A percentile compares a stretch with the other conserved stretches of the same genome.
Evolutionary conservation across 2,797 vertebrate genomes (phyloP).

Genomic region (Balearica regulorum): DNA sequence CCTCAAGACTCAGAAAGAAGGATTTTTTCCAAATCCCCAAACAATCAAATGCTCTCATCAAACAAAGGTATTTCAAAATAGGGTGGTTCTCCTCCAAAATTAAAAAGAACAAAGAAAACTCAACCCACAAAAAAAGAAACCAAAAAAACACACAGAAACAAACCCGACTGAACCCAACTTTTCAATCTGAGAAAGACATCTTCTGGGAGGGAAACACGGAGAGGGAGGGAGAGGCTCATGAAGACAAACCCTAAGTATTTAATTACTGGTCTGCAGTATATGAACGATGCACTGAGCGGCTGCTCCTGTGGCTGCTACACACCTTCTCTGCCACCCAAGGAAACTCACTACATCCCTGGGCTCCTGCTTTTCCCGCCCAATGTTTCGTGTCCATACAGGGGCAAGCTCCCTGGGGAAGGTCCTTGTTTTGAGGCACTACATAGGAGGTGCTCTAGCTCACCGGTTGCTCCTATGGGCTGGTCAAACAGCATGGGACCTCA

Average conservation of each 20-base stretch:
- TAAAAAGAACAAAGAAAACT: too few relatives aligned
- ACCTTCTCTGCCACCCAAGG: background rate
- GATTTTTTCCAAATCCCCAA: background rate
- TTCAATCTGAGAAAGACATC: background rate
- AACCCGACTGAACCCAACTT: background rate
- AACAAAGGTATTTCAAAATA: background rate
- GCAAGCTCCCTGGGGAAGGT: background rate
- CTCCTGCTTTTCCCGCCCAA: background rate
- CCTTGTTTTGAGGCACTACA: background rate
- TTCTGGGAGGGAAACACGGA: background rate
- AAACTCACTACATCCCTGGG: background rate
- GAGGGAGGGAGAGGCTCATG: background rate
- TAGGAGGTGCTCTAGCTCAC: background rate
- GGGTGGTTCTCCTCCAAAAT: background rate
- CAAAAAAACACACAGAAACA: too few relatives aligned
- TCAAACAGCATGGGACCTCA: background rate
- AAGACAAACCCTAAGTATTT: background rate
- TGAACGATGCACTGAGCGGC: fast-evolving
- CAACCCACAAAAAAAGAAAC: too few relatives aligned
- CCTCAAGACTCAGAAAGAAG: background rate
- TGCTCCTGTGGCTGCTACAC: background rate
- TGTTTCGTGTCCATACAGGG: fast-evolving
- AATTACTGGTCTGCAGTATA: background rate
- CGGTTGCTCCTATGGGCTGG: background rate
- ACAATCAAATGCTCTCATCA: background rate